Conservation (phyloP, 2,888 invertebrate species). For the Himalopsyche tibetana region DNA sequence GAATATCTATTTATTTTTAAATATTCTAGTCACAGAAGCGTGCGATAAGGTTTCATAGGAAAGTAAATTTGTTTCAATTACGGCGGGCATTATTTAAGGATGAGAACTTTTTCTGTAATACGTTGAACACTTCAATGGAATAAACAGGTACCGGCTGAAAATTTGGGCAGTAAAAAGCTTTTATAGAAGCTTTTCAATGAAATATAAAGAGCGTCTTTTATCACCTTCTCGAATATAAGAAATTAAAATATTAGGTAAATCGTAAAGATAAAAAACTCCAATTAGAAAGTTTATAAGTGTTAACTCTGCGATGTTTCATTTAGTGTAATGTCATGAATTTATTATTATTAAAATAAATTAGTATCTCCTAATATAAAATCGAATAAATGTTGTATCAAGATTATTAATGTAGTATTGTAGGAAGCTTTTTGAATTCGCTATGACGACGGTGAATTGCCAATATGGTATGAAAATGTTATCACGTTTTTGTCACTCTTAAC, state of each 20-base stretch:
- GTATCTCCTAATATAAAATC: conserved; percentile 56
- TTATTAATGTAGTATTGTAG: conserved; percentile 55
- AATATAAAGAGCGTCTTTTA: conserved; percentile 32
- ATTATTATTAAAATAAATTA: conserved; percentile 49
- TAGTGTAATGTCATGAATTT: conserved; percentile 56
- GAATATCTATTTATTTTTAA: too few relatives aligned
- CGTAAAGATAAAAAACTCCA: conserved; percentile 57
- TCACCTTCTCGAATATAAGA: conserved; percentile 51
- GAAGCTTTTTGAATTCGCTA: conserved; percentile 52
- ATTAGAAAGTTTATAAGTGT: conserved; percentile 59
- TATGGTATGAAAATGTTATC: background rate
- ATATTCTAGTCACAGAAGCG: too few relatives aligned
- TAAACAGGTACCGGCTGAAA: conserved; percentile 39
- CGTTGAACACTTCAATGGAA: conserved; percentile 9
- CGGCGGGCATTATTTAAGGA: background rate
- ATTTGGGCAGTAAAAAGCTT: conserved; percentile 47
- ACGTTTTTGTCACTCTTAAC: too few relatives aligned
- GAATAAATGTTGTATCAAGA: conserved; percentile 58
- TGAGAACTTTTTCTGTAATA: background rate
- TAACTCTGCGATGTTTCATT: conserved; percentile 56
- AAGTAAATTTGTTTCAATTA: background rate
- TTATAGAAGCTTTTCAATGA: conserved; percentile 46
- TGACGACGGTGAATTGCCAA: conserved; percentile 45
- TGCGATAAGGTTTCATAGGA: too few relatives aligned
- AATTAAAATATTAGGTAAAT: conserved; percentile 57